Evolutionary conservation across 1,140 invertebrate genomes (phyloP), one percentile per base, ranked within the genome.

Genomic region (Papilio xuthus): DNA sequence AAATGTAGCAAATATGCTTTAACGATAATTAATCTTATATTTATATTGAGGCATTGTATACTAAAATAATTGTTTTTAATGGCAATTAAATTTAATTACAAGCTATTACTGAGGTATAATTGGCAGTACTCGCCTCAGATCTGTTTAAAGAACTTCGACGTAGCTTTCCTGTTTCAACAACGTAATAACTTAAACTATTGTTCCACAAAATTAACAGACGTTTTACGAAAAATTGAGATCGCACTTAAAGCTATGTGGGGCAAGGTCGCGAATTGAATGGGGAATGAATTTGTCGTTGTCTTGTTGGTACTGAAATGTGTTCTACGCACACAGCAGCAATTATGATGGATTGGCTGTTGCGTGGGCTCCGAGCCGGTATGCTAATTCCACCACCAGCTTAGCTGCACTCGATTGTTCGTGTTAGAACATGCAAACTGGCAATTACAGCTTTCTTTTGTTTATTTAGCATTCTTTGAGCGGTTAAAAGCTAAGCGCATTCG

Each of bases 341-440:
- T 90, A 91, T 92, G 91, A 90, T 89, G 89, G 88, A 92, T 92
- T 86, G 85, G 81, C 82, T 81, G 83, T 76, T 81, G 90, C 90
- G 91, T 91, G 88, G 91, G 91, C 86, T 85, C 83, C 85, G 83
- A 84, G 84, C 88, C 82, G 86, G 90, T 91, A 92, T 92, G 91
- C 89, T 89, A 92, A 92, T 90, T 79, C 83, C 78, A 82, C 78
- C 83, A 81, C 83, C 80, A 78, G 81, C 84, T 83, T 86, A 87
- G 80, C 82, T 83, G 84, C 86, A 83, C 88, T 85, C 85, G 84
- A 89, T 90, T 90, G 88, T 89, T 85, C 79, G 81, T 75, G 78
- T 67, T 67, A 67, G 26, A 67, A 60, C 53, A 60, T 56, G 50
- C 50, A n/a, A 75, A 53, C 23, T 75, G 13, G 44, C 73, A 56